phyloP scores from a whole-genome alignment of 35 echinoderm and acorn worm genomes.

The Antedon bifida region DNA sequence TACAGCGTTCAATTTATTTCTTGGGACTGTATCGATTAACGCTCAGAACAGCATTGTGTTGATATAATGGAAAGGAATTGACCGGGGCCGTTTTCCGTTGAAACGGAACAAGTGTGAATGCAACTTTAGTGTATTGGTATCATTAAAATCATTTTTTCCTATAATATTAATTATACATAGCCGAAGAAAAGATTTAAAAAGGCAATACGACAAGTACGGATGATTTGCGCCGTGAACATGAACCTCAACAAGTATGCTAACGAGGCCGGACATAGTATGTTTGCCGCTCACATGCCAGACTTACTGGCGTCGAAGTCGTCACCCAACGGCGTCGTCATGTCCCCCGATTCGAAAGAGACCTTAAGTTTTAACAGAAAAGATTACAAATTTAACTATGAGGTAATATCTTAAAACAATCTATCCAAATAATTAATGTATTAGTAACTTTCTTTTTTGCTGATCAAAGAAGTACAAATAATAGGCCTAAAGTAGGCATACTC shows the following conservation, averaged over 20 bases:
- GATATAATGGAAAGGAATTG: too few species aligned
- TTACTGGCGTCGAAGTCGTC: conserved; percentile 33
- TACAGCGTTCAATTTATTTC: too few species aligned
- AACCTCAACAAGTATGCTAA: conserved; percentile 50
- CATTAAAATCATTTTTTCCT: too few species aligned
- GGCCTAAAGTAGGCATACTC: not conserved
- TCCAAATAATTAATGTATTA: not conserved
- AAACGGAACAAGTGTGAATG: too few species aligned
- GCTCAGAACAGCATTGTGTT: too few species aligned
- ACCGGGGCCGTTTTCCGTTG: too few species aligned
- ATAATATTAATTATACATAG: conserved; percentile 1
- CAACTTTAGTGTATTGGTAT: too few species aligned
- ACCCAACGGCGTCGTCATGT: conserved; percentile 23
- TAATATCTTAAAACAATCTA: conserved; percentile 3
- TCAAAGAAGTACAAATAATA: not conserved
- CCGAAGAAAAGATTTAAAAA: conserved; percentile 52
- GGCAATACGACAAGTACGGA: conserved; percentile 48
- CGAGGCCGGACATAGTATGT: conserved; percentile 62
- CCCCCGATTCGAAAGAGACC: conserved; percentile 28
- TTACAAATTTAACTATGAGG: conserved; percentile 78
- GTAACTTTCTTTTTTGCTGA: not conserved
- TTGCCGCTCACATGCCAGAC: conserved; percentile 61
- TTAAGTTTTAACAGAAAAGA: conserved; percentile 63
- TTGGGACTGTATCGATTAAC: too few species aligned
- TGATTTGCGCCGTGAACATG: conserved; percentile 73